phyloP scores from a whole-genome alignment of 2,113 vertebrate species.

The Taurulus bubalis region DNA sequence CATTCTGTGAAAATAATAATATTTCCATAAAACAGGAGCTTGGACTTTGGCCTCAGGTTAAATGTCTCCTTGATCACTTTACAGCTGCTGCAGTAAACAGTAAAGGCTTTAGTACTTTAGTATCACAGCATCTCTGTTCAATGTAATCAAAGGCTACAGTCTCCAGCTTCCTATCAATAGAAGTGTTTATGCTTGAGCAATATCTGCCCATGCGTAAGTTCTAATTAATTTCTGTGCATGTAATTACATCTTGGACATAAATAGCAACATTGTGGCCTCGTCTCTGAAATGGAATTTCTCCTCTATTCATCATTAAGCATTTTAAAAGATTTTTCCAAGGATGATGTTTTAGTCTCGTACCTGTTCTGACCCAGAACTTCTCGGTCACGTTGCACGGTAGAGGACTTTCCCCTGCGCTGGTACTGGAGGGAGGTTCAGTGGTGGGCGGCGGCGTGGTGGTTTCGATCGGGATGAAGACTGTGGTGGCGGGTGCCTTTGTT shows the following conservation, averaged over 20 bases:
- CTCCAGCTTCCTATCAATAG: slow-evolving; percentile 15
- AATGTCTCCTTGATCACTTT: slow-evolving; percentile 7
- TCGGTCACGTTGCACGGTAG: slow-evolving; percentile 92
- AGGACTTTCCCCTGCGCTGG: slow-evolving; percentile 78
- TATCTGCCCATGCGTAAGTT: slow-evolving; percentile 20
- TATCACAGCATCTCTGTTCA: neutral
- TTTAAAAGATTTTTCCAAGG: neutral
- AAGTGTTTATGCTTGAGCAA: slow-evolving; percentile 35
- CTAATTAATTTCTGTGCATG: slow-evolving; percentile 48
- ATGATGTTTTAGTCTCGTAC: slow-evolving; percentile 30
- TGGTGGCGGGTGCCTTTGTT: slow-evolving; percentile 61
- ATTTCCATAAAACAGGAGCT: neutral
- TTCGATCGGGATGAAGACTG: slow-evolving; percentile 39
- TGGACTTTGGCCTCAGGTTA: neutral
- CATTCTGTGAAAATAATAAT: neutral
- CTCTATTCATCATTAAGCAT: slow-evolving; percentile 24
- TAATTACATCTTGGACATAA: slow-evolving; percentile 48
- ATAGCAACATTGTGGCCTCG: slow-evolving; percentile 4
- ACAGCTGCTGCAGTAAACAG: neutral
- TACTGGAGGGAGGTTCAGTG: slow-evolving; percentile 66
- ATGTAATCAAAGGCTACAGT: slow-evolving; percentile 23
- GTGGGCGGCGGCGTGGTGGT: slow-evolving; percentile 55
- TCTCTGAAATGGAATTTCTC: slow-evolving; percentile 16
- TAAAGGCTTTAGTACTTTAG: neutral
- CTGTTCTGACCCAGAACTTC: slow-evolving; percentile 91